A percentile compares a stretch with the other conserved stretches of the same genome.
Evolutionary conservation across 2,888 invertebrate species (phyloP).

Genomic region (Tethea ocularis): DNA sequence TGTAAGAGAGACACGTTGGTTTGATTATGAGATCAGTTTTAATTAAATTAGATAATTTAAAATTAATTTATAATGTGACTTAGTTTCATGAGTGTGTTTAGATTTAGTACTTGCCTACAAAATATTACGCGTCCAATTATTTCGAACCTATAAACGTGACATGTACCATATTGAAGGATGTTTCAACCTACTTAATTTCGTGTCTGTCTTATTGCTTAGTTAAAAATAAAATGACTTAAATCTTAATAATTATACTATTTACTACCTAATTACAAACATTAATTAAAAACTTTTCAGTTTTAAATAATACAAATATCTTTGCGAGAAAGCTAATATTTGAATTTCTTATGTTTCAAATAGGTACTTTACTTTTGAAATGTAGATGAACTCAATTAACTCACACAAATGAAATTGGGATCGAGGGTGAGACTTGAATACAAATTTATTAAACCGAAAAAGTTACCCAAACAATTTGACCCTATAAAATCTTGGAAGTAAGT

Average conservation of each 20-base stretch:
- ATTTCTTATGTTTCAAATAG: neutral
- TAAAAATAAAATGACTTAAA: too few relatives aligned
- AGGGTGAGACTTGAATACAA: neutral
- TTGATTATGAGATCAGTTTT: neutral
- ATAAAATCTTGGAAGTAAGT: neutral
- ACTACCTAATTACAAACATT: too few relatives aligned
- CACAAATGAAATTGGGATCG: neutral
- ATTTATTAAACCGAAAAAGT: neutral
- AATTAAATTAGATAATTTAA: neutral
- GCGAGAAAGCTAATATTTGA: neutral
- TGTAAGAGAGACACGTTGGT: neutral
- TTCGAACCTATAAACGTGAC: too few relatives aligned
- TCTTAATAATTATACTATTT: too few relatives aligned
- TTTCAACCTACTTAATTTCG: too few relatives aligned
- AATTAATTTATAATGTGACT: neutral
- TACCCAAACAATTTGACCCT: neutral
- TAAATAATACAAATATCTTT: neutral
- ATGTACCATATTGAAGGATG: too few relatives aligned
- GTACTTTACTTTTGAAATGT: neutral
- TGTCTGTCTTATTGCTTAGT: too few relatives aligned
- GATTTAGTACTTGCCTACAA: neutral
- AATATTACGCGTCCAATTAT: too few relatives aligned
- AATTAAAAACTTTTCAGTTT: neutral
- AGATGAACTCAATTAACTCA: conserved; percentile 1
- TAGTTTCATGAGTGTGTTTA: neutral